Base-by-base conservation (phyloP, 2,888 invertebrate species). In the Drosophila falleni region DNA sequence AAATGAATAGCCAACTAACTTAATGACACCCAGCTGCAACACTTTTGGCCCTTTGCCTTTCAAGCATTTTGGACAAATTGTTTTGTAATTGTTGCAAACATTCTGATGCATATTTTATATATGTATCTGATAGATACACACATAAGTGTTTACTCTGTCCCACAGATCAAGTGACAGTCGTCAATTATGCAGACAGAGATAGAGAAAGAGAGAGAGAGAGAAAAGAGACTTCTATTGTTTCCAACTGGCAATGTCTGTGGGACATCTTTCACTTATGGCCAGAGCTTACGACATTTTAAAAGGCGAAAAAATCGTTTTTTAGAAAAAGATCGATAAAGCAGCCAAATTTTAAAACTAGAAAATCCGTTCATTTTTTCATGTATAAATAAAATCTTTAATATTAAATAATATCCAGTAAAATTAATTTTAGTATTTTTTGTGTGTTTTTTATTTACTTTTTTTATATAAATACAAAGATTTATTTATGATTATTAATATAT, bases 1-100 rank as follows among this genome's bases (percentile, higher is more conserved):
- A 55, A 46, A 51, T 61, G 65, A 71, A 77, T 62, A 71, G 70
- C 74, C 75, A 78, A 78, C 77, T 68, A 74, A 75, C 75, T 74
- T 69, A 80, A 76, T 81, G 71, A 70, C 66, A 33, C 44, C 58
- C 41, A 35, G 23, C 46, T 31, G 50, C 47, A 51, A 10, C 23
- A 23, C 4, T 58, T 9, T 50, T 39, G 29, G 29, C 19, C 23
- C 19, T 3, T 5, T 29, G 19, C 31, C 33, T 5, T n/a, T 44
- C 44, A 56, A 49, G 51, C 56, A 65, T 71, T 66, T 67, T 79
- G 79, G 77, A 74, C 75, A 79, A 78, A 60, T 66, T 69, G 58
- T 39, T 50, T 61, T 23, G 49, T 53, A 60, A 55, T 44, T 65
- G 42, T 33, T 29, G 29, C 16, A 50, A 71, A 35, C 56, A 75